phyloP scores from a whole-genome alignment of 2,113 vertebrate species.

The Pseudopipra pipra region DNA sequence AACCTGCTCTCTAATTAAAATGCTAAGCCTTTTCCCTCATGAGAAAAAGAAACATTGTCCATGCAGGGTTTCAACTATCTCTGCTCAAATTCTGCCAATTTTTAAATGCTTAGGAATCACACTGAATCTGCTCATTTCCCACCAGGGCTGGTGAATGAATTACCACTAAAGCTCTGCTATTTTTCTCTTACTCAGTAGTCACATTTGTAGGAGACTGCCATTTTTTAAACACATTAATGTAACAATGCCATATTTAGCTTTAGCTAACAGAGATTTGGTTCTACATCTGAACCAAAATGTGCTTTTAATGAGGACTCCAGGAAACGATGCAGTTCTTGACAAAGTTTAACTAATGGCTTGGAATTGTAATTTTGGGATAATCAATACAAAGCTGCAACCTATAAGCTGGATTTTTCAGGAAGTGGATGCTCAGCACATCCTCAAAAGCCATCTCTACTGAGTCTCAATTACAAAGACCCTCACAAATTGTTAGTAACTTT shows the following conservation, averaged over 20 bases:
- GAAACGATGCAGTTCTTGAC: neutral
- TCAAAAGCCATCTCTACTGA: neutral
- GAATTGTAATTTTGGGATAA: neutral
- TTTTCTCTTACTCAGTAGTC: neutral
- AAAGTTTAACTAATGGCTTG: neutral
- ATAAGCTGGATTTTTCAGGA: neutral
- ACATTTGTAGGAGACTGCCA: neutral
- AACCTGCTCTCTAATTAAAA: neutral
- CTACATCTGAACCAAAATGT: neutral
- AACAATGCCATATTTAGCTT: neutral
- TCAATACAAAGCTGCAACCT: neutral
- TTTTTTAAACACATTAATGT: neutral
- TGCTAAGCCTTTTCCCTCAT: neutral
- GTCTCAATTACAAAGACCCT: neutral
- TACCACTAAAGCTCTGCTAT: neutral
- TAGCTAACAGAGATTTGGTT: neutral
- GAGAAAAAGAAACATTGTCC: neutral
- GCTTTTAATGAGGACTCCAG: neutral
- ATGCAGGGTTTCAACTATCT: neutral
- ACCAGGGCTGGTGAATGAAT: conserved; percentile 18
- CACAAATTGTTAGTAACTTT: neutral
- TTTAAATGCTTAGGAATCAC: neutral
- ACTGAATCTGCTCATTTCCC: neutral
- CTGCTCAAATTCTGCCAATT: neutral
- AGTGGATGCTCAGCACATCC: neutral